Conservation (phyloP, 2,113 vertebrate genomes). For the Esox niger region DNA sequence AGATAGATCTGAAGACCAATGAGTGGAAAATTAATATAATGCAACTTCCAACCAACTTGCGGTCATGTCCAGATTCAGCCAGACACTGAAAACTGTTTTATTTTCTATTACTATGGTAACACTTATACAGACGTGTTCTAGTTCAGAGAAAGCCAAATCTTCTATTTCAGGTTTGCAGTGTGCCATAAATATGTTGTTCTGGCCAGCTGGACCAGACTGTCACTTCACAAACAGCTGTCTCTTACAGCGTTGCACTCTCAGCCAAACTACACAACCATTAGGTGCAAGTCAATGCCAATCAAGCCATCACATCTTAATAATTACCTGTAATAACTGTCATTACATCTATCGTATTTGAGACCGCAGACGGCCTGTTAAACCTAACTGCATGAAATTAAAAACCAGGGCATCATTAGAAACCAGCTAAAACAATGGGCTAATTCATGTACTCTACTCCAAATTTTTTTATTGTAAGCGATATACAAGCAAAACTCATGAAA, state of each 20-base stretch:
- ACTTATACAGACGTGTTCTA: constrained; percentile 51
- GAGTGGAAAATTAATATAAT: no score
- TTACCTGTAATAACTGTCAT: neutral
- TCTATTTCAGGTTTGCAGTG: constrained; percentile 28
- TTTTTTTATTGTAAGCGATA: neutral
- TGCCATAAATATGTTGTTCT: constrained; percentile 38
- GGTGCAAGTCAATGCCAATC: neutral
- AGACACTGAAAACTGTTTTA: constrained; percentile 52
- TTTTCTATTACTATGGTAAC: constrained; percentile 55
- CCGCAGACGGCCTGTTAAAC: constrained; percentile 6
- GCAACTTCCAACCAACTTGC: constrained; percentile 51
- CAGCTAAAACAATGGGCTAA: neutral
- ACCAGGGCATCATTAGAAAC: neutral
- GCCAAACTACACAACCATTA: constrained; percentile 9
- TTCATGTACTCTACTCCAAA: neutral
- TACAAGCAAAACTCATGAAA: no score
- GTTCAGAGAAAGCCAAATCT: constrained; percentile 47
- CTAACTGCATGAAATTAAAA: neutral
- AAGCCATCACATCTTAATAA: neutral
- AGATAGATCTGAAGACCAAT: no score
- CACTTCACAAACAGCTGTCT: constrained; percentile 27
- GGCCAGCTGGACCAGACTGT: constrained; percentile 48
- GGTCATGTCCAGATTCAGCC: constrained; percentile 26
- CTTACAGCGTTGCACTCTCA: constrained; percentile 27
- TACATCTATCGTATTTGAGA: neutral